A percentile compares a stretch with the other conserved stretches of the same genome.
Conservation (phyloP, 1,140 invertebrate genomes). For the Drosophila prosaltans region DNA sequence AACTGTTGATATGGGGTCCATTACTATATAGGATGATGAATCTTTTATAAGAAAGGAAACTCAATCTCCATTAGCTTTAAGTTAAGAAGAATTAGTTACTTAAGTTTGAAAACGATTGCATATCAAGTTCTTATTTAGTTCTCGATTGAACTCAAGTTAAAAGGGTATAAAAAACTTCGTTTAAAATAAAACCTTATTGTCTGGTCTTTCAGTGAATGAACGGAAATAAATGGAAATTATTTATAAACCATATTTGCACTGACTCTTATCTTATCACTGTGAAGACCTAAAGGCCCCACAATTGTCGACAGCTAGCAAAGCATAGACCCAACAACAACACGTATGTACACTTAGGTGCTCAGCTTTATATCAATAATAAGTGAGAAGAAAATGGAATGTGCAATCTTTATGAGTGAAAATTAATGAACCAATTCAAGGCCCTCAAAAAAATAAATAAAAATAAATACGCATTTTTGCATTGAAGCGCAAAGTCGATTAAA, state of each 20-base stretch:
- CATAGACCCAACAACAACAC: not conserved
- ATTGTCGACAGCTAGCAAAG: not conserved
- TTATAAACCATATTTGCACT: slow-evolving; percentile 25
- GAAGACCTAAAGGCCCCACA: slow-evolving; percentile 9
- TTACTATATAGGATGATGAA: too few relatives aligned
- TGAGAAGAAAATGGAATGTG: slow-evolving; percentile 2
- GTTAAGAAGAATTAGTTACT: too few relatives aligned
- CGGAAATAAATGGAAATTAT: slow-evolving; percentile 55
- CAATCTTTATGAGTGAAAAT: slow-evolving; percentile 10
- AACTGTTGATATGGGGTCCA: too few relatives aligned
- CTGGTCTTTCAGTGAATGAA: slow-evolving; percentile 58
- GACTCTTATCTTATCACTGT: not conserved
- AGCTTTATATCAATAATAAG: not conserved
- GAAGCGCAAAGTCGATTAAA: not conserved
- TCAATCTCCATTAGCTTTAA: too few relatives aligned
- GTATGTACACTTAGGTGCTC: too few relatives aligned
- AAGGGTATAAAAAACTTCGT: not conserved
- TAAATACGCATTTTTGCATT: slow-evolving; percentile 8
- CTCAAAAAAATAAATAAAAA: not conserved
- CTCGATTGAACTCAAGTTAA: not conserved
- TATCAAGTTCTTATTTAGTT: too few relatives aligned
- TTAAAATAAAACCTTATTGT: too few relatives aligned
- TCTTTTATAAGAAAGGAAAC: too few relatives aligned
- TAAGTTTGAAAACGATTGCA: too few relatives aligned
- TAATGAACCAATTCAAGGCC: slow-evolving; percentile 5